phyloP scores from a whole-genome alignment of 2,888 invertebrate species.

The Reticulitermes lucifugus region DNA sequence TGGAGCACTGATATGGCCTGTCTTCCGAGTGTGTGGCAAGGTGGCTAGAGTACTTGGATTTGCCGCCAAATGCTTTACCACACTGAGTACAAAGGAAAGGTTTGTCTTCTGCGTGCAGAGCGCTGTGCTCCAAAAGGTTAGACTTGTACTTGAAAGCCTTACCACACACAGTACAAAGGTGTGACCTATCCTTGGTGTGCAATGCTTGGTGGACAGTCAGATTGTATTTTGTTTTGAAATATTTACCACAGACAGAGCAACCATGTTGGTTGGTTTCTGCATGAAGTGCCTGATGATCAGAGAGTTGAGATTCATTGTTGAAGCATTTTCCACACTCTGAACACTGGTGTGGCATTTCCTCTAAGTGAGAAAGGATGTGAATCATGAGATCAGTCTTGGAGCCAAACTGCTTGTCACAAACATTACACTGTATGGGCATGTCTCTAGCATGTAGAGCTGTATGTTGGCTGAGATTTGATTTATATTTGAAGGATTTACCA shows the following conservation, averaged over 20 bases:
- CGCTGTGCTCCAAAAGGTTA: slow-evolving; percentile 23
- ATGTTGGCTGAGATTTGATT: slow-evolving; percentile 28
- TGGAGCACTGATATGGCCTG: neutral
- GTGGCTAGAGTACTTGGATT: neutral
- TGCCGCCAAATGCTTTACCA: slow-evolving; percentile 1
- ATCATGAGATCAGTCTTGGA: neutral
- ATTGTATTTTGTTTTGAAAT: slow-evolving; percentile 12
- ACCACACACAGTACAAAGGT: slow-evolving; percentile 19
- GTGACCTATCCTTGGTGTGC: slow-evolving; percentile 2
- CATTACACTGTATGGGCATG: neutral
- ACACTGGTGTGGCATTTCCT: slow-evolving; percentile 15
- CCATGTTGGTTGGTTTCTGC: neutral
- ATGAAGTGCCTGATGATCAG: neutral
- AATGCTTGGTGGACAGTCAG: slow-evolving; percentile 19
- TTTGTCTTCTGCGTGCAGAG: neutral
- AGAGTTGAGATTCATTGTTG: neutral
- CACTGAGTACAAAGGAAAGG: neutral
- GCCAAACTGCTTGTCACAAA: slow-evolving; percentile 10
- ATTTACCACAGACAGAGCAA: neutral
- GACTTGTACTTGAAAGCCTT: slow-evolving; percentile 27
- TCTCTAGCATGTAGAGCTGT: neutral
- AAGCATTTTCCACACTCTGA: slow-evolving; percentile 17
- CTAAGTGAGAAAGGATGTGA: slow-evolving; percentile 4
- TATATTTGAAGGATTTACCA: slow-evolving; percentile 28
- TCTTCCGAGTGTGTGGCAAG: neutral